These are phyloP conservation scores for Druon quercuslanigerum DNA, from an alignment of 1,140 invertebrate genomes.

Conservation along the genomic window DNA sequence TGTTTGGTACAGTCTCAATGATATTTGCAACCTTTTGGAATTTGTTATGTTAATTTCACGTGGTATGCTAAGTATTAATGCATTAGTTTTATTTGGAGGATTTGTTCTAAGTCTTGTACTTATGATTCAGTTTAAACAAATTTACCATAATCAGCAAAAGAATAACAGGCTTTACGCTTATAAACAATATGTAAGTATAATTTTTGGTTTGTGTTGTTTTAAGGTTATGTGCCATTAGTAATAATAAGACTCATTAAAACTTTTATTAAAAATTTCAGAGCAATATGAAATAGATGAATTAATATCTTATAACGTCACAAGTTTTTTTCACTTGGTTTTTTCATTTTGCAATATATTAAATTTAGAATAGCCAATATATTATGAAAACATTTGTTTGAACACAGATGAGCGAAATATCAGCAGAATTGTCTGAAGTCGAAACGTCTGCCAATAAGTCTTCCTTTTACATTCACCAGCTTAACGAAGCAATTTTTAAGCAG, in stretches of 20 bases:
- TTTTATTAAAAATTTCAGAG: neutral
- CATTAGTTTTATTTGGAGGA: slow-evolving; percentile 62
- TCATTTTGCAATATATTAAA: too few relatives aligned
- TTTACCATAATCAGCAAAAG: slow-evolving; percentile 73
- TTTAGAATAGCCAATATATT: too few relatives aligned
- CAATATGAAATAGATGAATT: slow-evolving; percentile 19
- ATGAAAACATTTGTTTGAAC: slow-evolving; percentile 44
- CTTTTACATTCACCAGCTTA: slow-evolving; percentile 65
- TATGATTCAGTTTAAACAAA: slow-evolving; percentile 72
- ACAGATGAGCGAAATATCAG: slow-evolving; percentile 75
- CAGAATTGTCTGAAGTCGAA: slow-evolving; percentile 73
- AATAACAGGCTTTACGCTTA: slow-evolving; percentile 71
- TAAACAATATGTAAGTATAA: slow-evolving; percentile 72
- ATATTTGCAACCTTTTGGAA: too few relatives aligned
- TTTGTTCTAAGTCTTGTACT: slow-evolving; percentile 69
- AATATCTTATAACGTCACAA: neutral
- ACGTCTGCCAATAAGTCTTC: slow-evolving; percentile 73
- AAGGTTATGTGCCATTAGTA: neutral
- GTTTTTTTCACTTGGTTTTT: slow-evolving; percentile 26
- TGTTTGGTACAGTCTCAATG: too few relatives aligned
- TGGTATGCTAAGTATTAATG: slow-evolving; percentile 67
- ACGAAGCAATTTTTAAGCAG: slow-evolving; percentile 65
- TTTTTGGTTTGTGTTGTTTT: neutral
- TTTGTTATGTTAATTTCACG: slow-evolving; percentile 69
- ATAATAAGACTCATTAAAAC: slow-evolving; percentile 20